phyloP scores from a whole-genome alignment of 2,113 vertebrate genomes.

The Montifringilla adamsi region DNA sequence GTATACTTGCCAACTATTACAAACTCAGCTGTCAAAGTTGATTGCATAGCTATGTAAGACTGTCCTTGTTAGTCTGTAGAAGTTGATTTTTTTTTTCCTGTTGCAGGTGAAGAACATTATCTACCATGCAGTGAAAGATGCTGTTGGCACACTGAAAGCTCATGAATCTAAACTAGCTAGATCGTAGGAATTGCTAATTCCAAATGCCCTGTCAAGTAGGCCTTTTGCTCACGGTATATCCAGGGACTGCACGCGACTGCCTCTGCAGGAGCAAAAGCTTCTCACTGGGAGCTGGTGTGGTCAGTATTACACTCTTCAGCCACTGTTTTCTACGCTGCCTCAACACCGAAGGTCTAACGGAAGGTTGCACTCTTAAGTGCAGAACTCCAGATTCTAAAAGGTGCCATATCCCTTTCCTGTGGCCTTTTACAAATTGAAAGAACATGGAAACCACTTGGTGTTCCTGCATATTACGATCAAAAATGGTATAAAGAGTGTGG shows the following conservation, averaged over 20 bases:
- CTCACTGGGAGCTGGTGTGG: constrained; percentile 69
- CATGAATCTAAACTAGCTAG: constrained; percentile 92
- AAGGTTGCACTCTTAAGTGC: constrained; percentile 68
- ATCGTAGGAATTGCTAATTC: constrained; percentile 79
- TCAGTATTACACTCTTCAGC: constrained; percentile 79
- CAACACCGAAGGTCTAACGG: constrained; percentile 70
- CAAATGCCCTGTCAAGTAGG: constrained; percentile 69
- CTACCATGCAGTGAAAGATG: constrained; percentile 98
- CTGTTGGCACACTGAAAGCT: constrained; percentile 94
- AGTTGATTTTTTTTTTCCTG: not conserved
- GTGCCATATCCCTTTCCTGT: constrained; percentile 72
- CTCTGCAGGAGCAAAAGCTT: constrained; percentile 70
- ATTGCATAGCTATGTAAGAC: not conserved
- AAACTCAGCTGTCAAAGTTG: not conserved
- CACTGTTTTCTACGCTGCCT: constrained; percentile 77
- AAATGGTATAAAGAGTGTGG: constrained; percentile 72
- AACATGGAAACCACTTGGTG: constrained; percentile 62
- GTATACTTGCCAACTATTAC: not conserved
- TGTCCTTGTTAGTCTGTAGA: not conserved
- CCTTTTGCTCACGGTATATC: constrained; percentile 64
- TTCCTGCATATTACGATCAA: constrained; percentile 70
- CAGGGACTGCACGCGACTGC: constrained; percentile 65
- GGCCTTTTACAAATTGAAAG: constrained; percentile 73
- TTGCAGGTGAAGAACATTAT: constrained; percentile 99
- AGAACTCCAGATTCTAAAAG: constrained; percentile 69